Base-by-base conservation (phyloP, 2,113 vertebrate genomes). In the Apodemus sylvaticus region DNA sequence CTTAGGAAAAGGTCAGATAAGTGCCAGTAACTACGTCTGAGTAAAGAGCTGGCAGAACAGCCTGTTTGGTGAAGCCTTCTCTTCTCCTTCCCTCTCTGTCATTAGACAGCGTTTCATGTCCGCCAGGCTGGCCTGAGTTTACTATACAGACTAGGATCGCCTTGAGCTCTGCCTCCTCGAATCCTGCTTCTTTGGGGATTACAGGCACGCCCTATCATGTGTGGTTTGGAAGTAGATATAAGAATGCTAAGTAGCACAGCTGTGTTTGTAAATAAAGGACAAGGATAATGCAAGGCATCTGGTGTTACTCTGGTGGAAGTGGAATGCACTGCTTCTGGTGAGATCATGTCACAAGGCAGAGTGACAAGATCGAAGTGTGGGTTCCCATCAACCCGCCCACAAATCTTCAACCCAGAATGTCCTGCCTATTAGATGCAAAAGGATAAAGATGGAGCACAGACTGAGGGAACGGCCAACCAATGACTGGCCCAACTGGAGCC, bases 221-320 rank as follows among this genome's bases (percentile, higher is more conserved):
- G 19, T 68, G 2, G 58, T 73, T 81, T 73, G 17, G 34, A 90
- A 81, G 48, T n/a, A 96, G 58, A 58, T 34, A 68, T 10, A 66
- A 81, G 31, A 12, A 92, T 13, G 4, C 58, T 60, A 74, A 85
- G 45, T 9, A 94, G 39, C 93, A 77, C 83, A 45, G 36, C 29
- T 60, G 60, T n/a, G 48, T 90, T 64, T 95, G 70, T 58, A 93
- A 90, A 64, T 13, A 70, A 93, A 89, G 73, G 53, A 60, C 92
- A 90, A 90, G 51, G 29, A 39, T 73, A 87, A 94, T 34, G 53
- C 89, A 26, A 55, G 81, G 31, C 48, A 77, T 90, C 6, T 66
- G 29, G n/a, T 93, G 12, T 86, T 81, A 73, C 11, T n/a, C n/a
- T 36, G 24, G 31, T 86, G 22, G 29, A 68, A 92, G 79, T 74